phyloP scores from a whole-genome alignment of 2,797 vertebrate genomes.

The Sebastes hopkinsi region DNA sequence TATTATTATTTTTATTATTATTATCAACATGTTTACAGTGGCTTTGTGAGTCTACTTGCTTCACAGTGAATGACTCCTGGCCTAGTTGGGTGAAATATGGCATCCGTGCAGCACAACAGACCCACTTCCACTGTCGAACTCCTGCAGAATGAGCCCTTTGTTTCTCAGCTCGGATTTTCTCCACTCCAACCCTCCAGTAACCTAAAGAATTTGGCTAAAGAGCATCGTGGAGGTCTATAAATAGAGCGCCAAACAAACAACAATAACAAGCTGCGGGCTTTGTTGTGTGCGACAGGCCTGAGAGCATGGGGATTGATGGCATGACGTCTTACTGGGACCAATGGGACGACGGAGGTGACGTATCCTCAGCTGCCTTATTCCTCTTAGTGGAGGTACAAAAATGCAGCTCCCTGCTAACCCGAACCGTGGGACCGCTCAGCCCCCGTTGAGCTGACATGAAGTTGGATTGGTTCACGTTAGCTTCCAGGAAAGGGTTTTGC shows the following conservation, averaged over 20 bases:
- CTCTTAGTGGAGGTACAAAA: conserved; percentile 51
- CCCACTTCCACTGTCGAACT: conserved; percentile 61
- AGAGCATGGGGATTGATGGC: conserved; percentile 53
- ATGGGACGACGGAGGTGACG: conserved; percentile 46
- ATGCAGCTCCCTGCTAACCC: conserved; percentile 50
- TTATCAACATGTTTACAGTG: conserved; percentile 2
- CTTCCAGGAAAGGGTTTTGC: conserved; percentile 74
- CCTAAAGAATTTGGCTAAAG: conserved; percentile 74
- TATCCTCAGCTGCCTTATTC: conserved; percentile 56
- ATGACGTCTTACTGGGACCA: conserved; percentile 47
- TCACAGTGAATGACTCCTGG: conserved; percentile 27
- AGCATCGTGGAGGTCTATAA: conserved; percentile 68
- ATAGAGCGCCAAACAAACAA: conserved; percentile 73
- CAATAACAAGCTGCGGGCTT: conserved; percentile 62
- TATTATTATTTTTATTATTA: not conserved
- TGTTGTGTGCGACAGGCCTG: conserved; percentile 50
- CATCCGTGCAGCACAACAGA: conserved; percentile 49
- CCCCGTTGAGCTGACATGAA: conserved; percentile 69
- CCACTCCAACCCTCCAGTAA: conserved; percentile 59
- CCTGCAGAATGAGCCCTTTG: conserved; percentile 73
- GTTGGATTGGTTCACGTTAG: conserved; percentile 67
- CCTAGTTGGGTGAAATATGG: conserved; percentile 51
- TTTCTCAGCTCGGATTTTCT: conserved; percentile 62
- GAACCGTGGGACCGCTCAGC: conserved; percentile 57
- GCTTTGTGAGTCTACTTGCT: conserved; percentile 14